These are phyloP conservation scores for Onychomys arenicola DNA, from an alignment of 2,797 vertebrate genomes.

Conservation along the genomic window DNA sequence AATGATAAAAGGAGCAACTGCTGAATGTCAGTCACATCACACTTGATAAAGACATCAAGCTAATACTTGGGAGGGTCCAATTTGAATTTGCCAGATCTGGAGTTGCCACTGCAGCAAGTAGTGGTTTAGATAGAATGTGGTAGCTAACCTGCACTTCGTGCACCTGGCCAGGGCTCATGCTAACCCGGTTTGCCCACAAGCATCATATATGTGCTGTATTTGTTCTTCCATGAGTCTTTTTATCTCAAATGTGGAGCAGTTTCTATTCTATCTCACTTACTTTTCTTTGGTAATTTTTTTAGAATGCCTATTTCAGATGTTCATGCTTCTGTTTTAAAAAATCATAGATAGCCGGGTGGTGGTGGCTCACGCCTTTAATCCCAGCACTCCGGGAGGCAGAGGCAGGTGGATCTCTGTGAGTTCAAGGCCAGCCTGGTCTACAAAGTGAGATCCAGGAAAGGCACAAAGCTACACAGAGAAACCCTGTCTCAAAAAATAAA, in stretches of 20 bases:
- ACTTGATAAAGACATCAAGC: neutral
- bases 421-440: too few relatives aligned
- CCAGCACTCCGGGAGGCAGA: too few relatives aligned
- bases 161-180: neutral
- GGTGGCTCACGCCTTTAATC: too few relatives aligned
- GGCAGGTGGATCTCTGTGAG: too few relatives aligned
- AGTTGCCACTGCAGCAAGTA: neutral
- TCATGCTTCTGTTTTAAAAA: conserved; percentile 43
- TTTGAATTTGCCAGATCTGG: conserved; percentile 36
- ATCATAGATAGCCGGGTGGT: neutral
- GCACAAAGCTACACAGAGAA: too few relatives aligned
- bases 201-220: neutral
- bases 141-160: neutral
- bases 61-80: conserved; percentile 5
- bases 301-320: conserved; percentile 4
- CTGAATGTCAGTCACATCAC: conserved; percentile 41
- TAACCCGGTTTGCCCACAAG: conserved; percentile 1
- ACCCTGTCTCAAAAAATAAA: too few relatives aligned
- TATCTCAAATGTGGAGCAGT: conserved; percentile 13
- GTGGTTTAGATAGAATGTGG: neutral
- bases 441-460: too few relatives aligned
- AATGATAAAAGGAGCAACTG: neutral
- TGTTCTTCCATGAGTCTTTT: conserved; percentile 11
- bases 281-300: conserved; percentile 45
- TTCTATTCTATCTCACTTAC: conserved; percentile 5